A percentile compares a stretch with the other conserved stretches of the same genome.
Conservation (phyloP, 2,113 vertebrate genomes). For the Calidris pygmaea region DNA sequence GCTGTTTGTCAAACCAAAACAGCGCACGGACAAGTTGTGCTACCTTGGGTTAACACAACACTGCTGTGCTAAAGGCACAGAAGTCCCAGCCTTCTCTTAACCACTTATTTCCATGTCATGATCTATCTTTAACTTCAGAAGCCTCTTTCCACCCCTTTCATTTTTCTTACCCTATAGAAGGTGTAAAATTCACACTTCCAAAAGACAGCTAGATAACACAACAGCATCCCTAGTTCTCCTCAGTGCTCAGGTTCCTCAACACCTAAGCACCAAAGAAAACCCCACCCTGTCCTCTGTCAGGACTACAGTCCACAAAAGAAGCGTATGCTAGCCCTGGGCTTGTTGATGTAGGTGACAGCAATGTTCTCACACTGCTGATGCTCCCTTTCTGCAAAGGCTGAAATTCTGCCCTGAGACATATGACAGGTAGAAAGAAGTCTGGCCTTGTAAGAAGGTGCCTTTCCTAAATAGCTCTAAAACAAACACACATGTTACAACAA, state of each 20-base stretch:
- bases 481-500: neutral
- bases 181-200: neutral
- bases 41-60: neutral
- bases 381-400: neutral
- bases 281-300: neutral
- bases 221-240: neutral
- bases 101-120: neutral
- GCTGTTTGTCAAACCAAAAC: neutral
- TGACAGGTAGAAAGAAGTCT: neutral
- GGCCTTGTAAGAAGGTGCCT: neutral
- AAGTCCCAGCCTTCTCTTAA: neutral
- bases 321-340: neutral
- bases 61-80: neutral
- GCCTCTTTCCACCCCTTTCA: neutral
- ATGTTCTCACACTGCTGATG: neutral
- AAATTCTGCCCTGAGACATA: neutral
- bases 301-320: neutral
- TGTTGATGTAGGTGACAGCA: neutral
- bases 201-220: neutral
- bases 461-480: neutral
- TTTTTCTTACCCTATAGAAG: neutral
- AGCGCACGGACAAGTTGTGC: neutral
- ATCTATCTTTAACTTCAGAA: neutral
- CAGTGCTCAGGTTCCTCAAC: neutral
- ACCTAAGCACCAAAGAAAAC: neutral